phyloP scores from a whole-genome alignment of 1,140 invertebrate genomes.

The Bombus confusus region DNA sequence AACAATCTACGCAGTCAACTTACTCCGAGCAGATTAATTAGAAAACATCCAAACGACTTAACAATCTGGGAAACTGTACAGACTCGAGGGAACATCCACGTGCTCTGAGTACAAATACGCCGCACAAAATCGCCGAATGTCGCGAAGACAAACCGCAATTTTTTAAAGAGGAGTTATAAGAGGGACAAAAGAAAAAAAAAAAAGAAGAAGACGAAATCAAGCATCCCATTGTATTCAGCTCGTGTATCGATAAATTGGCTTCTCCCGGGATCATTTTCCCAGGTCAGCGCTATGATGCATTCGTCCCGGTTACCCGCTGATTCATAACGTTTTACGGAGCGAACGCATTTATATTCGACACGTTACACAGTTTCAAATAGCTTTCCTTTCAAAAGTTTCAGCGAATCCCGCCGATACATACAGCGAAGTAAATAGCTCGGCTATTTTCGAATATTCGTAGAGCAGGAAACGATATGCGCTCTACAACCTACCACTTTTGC shows the following conservation, averaged over 20 bases:
- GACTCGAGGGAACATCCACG: too few species aligned
- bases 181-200: too few species aligned
- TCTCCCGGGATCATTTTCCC: constrained; percentile 28
- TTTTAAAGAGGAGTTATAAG: too few species aligned
- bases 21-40: too few species aligned
- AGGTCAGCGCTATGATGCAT: background rate
- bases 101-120: too few species aligned
- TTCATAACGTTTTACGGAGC: constrained; percentile 39
- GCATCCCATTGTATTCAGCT: background rate
- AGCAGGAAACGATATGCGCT: constrained; percentile 41
- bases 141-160: too few species aligned
- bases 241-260: constrained; percentile 8
- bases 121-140: too few species aligned
- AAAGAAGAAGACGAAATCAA: too few species aligned
- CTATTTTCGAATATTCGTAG: constrained; percentile 45
- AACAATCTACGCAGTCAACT: too few species aligned
- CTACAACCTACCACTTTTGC: constrained; percentile 1
- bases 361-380: constrained; percentile 30
- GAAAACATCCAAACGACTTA: too few species aligned
- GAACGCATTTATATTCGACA: constrained; percentile 41
- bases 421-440: constrained; percentile 37
- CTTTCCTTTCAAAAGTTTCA: constrained; percentile 48
- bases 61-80: too few species aligned
- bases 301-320: constrained; percentile 20
- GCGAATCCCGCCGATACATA: background rate